These are phyloP conservation scores for Ectropis crepuscularia DNA, from an alignment of 2,888 invertebrate species.

Conservation along the genomic window DNA sequence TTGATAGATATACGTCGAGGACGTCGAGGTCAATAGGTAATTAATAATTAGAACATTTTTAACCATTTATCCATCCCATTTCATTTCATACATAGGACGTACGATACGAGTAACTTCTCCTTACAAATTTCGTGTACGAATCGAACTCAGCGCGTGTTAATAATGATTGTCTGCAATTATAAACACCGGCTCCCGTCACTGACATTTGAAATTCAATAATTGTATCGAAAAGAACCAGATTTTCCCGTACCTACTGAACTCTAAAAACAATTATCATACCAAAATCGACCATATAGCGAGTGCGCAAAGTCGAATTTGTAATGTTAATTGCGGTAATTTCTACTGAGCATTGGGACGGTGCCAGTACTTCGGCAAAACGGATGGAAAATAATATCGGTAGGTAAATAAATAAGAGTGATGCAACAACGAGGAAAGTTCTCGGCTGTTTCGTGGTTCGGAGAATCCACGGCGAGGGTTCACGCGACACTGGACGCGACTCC, in stretches of 20 bases:
- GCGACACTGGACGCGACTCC: not conserved
- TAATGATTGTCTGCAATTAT: too few species aligned
- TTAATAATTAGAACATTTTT: too few species aligned
- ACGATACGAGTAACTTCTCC: too few species aligned
- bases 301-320: constrained; percentile 28
- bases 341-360: constrained; percentile 58
- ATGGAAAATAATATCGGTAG: constrained; percentile 47
- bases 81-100: too few species aligned
- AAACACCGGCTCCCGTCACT: too few species aligned
- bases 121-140: too few species aligned
- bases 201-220: not conserved
- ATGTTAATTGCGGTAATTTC: constrained; percentile 24
- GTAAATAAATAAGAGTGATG: constrained; percentile 65
- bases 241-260: not conserved
- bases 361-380: constrained; percentile 60
- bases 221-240: not conserved
- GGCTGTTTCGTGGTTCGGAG: constrained; percentile 39
- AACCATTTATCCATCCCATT: too few species aligned
- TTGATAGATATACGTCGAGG: too few species aligned
- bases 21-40: too few species aligned
- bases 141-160: too few species aligned
- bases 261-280: constrained; percentile 10
- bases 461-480: constrained; percentile 11
- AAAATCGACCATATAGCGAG: constrained; percentile 16
- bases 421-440: constrained; percentile 57